Base-by-base conservation (phyloP, 1,140 invertebrate genomes). In the Drosophila nebulosa region DNA sequence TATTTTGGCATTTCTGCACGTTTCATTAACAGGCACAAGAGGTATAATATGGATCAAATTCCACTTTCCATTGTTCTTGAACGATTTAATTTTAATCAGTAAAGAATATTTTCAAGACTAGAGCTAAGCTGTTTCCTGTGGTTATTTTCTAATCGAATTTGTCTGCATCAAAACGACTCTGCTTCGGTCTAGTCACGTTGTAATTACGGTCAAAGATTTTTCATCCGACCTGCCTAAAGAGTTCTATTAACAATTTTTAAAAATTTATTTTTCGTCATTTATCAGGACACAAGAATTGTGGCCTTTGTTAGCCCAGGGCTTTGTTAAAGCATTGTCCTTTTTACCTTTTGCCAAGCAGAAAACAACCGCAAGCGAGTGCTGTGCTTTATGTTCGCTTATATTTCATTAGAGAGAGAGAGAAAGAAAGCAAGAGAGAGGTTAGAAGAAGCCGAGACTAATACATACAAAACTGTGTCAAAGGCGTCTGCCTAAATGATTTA, bases 1-100 rank as follows among this genome's bases (percentile, higher is more conserved):
- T 63, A 53, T 36, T 78, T 69, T 68, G 61, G 74, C 79, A 84
- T 83, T 83, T 78, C 76, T 84, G 79, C 79, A 83, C 79, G 79
- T 84, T 79, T 78, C 59, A 68, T 70, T 78, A 83, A 81, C 75
- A 16, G 51, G n/a, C 6, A 57, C 57, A 65, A 51, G 64, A 68
- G 61, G 60, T 69, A 62, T 64, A 78, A 78, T 83, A 71, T 78
- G 70, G 75, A 78, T 83, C 70, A 59, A 74, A 73, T 76, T 69
- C 55, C 24, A 64, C 56, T 57, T 55, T 55, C 42, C 69, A 73
- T 73, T 73, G 53, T 69, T 59, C 51, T 36, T 36, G 3, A 36
- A 3, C 39, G 39, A 46, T 46, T 46, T 21, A 21, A 46, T 46
- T 46, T 21, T 21, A 21, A 6, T 18, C 18, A 9, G 7, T 46